Evolutionary conservation across 2,797 vertebrate species (phyloP).

Genomic region (Sebastes taczanowskii): DNA sequence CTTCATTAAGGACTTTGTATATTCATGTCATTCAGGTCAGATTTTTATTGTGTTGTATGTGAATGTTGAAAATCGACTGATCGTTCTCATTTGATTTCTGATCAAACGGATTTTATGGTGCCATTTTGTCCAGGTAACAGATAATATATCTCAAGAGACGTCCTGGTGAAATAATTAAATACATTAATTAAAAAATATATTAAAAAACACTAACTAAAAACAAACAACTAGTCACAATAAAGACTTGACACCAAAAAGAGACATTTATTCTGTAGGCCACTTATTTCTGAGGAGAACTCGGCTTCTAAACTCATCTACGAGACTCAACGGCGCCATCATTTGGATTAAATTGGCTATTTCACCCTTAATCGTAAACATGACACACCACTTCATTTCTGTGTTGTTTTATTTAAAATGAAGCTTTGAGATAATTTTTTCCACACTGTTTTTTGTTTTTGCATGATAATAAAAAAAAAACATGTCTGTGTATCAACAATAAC

Average conservation of each 20-base stretch:
- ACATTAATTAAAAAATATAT: too few relatives aligned
- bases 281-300: neutral
- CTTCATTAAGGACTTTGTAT: neutral
- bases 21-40: neutral
- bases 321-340: slow-evolving; percentile 60
- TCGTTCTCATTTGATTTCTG: neutral
- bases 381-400: slow-evolving; percentile 14
- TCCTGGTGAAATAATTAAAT: neutral
- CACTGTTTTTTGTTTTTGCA: slow-evolving; percentile 58
- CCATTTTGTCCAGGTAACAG: neutral
- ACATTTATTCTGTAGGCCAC: neutral
- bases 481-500: slow-evolving; percentile 64
- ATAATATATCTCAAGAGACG: neutral
- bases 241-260: neutral
- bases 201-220: neutral
- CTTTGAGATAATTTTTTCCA: slow-evolving; percentile 57
- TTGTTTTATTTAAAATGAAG: slow-evolving; percentile 78
- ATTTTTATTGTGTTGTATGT: neutral
- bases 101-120: neutral
- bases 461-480: slow-evolving; percentile 43
- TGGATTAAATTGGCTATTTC: slow-evolving; percentile 32
- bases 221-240: neutral
- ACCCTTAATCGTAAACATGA: neutral
- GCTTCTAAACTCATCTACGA: neutral
- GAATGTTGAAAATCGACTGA: neutral